Base-by-base conservation (phyloP, 2,113 vertebrate species). In the Myanophis thanlyinensis region DNA sequence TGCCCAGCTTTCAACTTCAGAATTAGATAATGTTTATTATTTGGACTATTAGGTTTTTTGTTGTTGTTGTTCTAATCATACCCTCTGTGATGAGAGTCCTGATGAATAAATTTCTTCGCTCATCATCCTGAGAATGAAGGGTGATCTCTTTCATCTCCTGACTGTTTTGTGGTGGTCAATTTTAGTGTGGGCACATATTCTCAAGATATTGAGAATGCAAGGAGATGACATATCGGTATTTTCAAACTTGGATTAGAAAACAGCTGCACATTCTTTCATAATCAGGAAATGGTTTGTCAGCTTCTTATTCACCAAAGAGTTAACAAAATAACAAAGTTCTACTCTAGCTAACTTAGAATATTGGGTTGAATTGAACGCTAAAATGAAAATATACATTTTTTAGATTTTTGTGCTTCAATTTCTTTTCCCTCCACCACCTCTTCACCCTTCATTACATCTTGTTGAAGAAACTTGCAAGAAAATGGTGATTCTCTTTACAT, bases 31-130 rank as follows among this genome's bases (percentile, higher is more conserved):
- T 62, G 59, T 62, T 62, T 62, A n/a, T 30, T 30, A 62, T n/a
- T 27, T 30, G 15, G n/a, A 4, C 27, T 27, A 11, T 30, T 1
- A 4, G 27, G 3, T 1, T 0, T 4, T 30, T 30, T n/a, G 11
- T 62, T 62, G 30, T 13, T 15, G n/a, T 52, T 18, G 3, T 52
- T n/a, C 59, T n/a, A 62, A 4, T 27, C 27, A 5, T 62, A 30
- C 59, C 11, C 59, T 62, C 27, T 62, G 27, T 62, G 25, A 30
- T 13, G 59, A n/a, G 11, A 30, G 59, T n/a, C 27, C 59, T 62
- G 59, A 62, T 62, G 11, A 62, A 13, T 62, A 62, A 12, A 30
- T 62, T 30, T 62, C 27, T 30, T n/a, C 11, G 59, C 3, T 11
- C 9, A 62, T 62, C 27, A 30, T 62, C 59, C 27, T 62, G 27